Percentiles rank a stretch among this genome's conserved stretches.
These are phyloP conservation scores for Philaethria dido DNA, from an alignment of 2,888 invertebrate species.

Conservation along the genomic window DNA sequence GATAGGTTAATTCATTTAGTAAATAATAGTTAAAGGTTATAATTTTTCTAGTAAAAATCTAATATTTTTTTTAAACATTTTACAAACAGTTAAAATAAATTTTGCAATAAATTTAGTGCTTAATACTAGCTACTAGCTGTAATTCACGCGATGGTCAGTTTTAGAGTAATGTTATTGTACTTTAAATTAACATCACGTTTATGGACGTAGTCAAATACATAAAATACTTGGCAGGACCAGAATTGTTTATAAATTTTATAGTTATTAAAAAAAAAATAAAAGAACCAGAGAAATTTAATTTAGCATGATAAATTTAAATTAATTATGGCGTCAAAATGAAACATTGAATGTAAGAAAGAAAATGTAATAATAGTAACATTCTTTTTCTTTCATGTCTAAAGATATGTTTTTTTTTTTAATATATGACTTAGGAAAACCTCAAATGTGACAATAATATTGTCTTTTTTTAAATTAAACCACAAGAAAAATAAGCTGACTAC, in stretches of 20 bases:
- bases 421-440: too few relatives aligned
- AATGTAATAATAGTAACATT: too few relatives aligned
- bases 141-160: conserved; percentile 48
- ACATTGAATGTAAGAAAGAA: too few relatives aligned
- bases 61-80: background rate
- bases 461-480: background rate
- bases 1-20: conserved; percentile 2
- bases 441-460: too few relatives aligned
- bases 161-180: conserved; percentile 39
- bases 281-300: too few relatives aligned
- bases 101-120: conserved; percentile 41
- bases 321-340: background rate
- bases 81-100: background rate
- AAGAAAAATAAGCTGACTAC: background rate
- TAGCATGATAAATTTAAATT: background rate
- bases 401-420: too few relatives aligned
- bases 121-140: background rate
- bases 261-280: too few relatives aligned
- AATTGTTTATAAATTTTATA: too few relatives aligned
- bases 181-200: conserved; percentile 24
- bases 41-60: background rate
- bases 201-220: conserved; percentile 11
- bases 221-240: background rate
- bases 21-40: conserved; percentile 3
- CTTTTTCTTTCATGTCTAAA: too few relatives aligned